Conservation (phyloP, 2,113 vertebrate genomes). For the Apaloderma vittatum region DNA sequence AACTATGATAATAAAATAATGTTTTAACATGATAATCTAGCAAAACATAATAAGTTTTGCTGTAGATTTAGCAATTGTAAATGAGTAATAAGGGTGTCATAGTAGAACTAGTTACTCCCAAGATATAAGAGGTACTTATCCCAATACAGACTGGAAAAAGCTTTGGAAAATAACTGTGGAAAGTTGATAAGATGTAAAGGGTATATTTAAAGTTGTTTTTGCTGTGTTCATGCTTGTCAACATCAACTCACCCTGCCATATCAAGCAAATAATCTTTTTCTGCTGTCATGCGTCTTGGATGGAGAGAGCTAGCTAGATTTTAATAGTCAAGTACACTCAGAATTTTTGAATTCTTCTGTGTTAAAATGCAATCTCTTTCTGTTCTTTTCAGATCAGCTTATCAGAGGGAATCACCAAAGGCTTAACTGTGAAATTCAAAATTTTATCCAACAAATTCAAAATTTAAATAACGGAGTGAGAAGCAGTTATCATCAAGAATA, state of each 20-base stretch:
- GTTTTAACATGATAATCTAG: not conserved
- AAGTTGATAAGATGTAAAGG: not conserved
- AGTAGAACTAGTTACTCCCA: not conserved
- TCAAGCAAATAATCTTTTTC: not conserved
- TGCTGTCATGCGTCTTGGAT: not conserved
- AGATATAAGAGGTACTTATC: not conserved
- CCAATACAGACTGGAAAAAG: not conserved
- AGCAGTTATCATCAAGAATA: not conserved
- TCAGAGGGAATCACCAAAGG: not conserved
- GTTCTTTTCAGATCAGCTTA: not conserved
- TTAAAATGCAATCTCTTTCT: not conserved
- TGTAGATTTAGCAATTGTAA: not conserved
- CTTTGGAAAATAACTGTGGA: not conserved
- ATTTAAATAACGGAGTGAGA: not conserved
- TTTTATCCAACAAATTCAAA: not conserved
- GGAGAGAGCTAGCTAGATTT: not conserved
- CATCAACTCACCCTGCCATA: not conserved
- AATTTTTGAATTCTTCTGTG: not conserved
- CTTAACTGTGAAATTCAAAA: not conserved
- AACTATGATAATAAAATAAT: slow-evolving; percentile 31
- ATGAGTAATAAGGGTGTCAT: not conserved
- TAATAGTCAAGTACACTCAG: not conserved
- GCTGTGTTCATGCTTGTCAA: not conserved
- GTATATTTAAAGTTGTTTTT: not conserved
- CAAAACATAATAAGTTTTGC: not conserved